Conservation (phyloP, 2,888 invertebrate genomes). For the Callyntrura sp. region DNA sequence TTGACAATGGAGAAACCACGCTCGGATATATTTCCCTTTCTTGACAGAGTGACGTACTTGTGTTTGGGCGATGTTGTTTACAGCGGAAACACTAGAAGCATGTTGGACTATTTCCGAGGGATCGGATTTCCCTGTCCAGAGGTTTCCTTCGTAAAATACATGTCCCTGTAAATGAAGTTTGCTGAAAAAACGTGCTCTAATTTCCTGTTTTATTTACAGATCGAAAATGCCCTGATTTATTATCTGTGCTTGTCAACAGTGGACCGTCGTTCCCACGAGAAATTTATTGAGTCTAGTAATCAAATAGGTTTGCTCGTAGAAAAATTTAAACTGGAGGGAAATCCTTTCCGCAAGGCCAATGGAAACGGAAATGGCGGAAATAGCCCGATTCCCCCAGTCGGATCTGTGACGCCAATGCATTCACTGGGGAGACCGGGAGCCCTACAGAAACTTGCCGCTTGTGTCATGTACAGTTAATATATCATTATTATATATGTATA, state of each 20-base stretch:
- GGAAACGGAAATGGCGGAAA: slow-evolving; percentile 80
- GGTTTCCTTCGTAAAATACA: slow-evolving; percentile 68
- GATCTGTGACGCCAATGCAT: slow-evolving; percentile 87
- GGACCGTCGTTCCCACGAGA: slow-evolving; percentile 93
- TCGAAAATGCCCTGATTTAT: slow-evolving; percentile 99
- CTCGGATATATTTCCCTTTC: slow-evolving; percentile 97
- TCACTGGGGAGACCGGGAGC: slow-evolving; percentile 91
- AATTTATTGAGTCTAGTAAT: slow-evolving; percentile 96
- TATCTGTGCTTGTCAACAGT: slow-evolving; percentile 93
- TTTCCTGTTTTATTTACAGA: slow-evolving; percentile 79
- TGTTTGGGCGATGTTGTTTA: slow-evolving; percentile 97
- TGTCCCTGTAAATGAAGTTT: not conserved
- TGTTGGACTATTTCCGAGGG: slow-evolving; percentile 97
- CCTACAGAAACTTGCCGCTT: slow-evolving; percentile 89
- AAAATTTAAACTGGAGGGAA: slow-evolving; percentile 95
- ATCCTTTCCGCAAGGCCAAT: slow-evolving; percentile 89
- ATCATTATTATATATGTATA: not conserved
- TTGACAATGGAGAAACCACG: slow-evolving; percentile 97
- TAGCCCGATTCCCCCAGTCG: slow-evolving; percentile 82
- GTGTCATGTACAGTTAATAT: slow-evolving; percentile 85
- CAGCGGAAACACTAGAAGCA: slow-evolving; percentile 95
- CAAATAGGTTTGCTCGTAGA: slow-evolving; percentile 97
- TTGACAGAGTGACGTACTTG: slow-evolving; percentile 94
- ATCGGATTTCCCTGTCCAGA: slow-evolving; percentile 99
- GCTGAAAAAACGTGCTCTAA: not conserved